phyloP scores from a whole-genome alignment of 2,113 vertebrate species.

The Syngnathoides biaculeatus region DNA sequence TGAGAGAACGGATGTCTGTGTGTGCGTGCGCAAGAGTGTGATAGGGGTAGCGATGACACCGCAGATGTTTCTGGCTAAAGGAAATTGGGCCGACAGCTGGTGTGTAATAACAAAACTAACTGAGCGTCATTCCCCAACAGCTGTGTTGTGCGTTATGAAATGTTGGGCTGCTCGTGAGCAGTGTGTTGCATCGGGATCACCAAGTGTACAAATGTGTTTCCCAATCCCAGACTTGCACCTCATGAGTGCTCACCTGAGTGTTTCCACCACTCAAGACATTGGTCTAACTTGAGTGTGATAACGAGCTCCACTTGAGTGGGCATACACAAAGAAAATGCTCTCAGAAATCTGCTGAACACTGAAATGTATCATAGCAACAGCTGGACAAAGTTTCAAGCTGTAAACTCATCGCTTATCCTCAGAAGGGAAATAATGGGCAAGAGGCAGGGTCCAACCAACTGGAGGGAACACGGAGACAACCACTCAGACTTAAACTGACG shows the following conservation, averaged over 20 bases:
- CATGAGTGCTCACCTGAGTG: conserved; percentile 15
- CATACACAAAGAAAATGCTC: conserved; percentile 18
- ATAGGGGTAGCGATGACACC: not conserved
- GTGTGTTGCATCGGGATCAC: conserved; percentile 4
- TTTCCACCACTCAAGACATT: conserved; percentile 19
- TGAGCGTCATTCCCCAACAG: conserved; percentile 35
- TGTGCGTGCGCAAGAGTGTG: not conserved
- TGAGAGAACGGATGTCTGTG: not conserved
- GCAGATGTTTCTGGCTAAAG: conserved; percentile 41
- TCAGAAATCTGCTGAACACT: not conserved
- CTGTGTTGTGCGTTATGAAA: conserved; percentile 6
- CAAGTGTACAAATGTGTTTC: not conserved
- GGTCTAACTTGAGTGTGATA: conserved; percentile 29
- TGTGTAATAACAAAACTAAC: conserved; percentile 44
- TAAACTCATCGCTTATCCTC: not conserved
- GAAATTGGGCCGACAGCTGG: conserved; percentile 46
- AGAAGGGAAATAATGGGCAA: no score
- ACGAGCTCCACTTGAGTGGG: conserved; percentile 28
- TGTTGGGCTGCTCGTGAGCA: conserved; percentile 7
- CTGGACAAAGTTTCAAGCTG: not conserved
- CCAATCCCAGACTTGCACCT: conserved; percentile 12
- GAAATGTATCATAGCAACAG: not conserved
- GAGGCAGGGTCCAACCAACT: no score
- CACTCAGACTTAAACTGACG: no score
- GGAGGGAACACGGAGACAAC: no score